These are phyloP conservation scores for Peromyscus melanophrys DNA, from an alignment of 2,797 vertebrate species.

Conservation along the genomic window DNA sequence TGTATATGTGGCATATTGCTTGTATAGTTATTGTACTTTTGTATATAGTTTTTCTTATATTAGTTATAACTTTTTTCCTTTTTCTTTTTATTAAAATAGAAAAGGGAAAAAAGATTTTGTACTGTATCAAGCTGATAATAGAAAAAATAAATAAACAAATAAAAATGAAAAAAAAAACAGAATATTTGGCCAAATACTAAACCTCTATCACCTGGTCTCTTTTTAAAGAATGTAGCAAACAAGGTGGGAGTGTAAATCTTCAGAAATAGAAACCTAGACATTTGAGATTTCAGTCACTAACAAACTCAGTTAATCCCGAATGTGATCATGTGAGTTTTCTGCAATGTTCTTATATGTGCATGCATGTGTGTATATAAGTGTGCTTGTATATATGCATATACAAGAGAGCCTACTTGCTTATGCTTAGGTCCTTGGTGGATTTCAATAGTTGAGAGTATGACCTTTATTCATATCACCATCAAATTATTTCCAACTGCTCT, in stretches of 20 bases:
- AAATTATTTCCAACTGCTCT: slow-evolving; percentile 15
- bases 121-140: too few relatives aligned
- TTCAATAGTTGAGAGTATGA: not conserved
- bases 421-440: not conserved
- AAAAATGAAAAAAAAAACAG: too few relatives aligned
- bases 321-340: too few relatives aligned
- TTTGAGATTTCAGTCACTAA: not conserved
- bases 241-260: not conserved
- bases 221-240: not conserved
- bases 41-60: too few relatives aligned
- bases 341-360: too few relatives aligned
- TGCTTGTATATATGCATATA: accelerated
- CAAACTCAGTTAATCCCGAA: not conserved
- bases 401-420: accelerated
- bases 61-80: too few relatives aligned
- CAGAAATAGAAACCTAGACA: not conserved
- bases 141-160: too few relatives aligned
- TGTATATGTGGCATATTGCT: too few relatives aligned
- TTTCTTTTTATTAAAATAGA: too few relatives aligned
- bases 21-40: too few relatives aligned
- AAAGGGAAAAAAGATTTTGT: too few relatives aligned
- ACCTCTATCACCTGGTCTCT: not conserved
- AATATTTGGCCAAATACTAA: not conserved
- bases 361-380: not conserved
- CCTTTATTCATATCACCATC: not conserved